These are phyloP conservation scores for Oreotragus oreotragus DNA, from an alignment of 2,113 vertebrate genomes.

Conservation along the genomic window DNA sequence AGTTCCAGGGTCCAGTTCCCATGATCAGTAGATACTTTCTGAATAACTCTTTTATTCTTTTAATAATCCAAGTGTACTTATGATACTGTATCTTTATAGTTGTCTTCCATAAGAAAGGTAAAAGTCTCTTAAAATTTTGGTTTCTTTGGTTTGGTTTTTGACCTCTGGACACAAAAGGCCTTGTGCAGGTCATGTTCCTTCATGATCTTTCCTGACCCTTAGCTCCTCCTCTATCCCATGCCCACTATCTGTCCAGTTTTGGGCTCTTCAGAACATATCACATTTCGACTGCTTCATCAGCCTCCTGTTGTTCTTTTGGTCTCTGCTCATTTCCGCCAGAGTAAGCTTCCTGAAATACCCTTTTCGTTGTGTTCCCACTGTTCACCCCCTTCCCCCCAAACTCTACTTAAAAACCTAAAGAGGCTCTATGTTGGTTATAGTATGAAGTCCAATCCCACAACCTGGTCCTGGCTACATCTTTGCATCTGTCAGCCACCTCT, in stretches of 20 bases:
- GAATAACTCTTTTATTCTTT: neutral
- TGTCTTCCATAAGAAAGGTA: neutral
- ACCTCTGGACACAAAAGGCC: neutral
- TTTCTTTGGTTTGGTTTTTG: neutral
- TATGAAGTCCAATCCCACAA: neutral
- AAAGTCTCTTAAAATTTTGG: neutral
- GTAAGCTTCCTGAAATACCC: neutral
- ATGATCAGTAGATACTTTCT: neutral
- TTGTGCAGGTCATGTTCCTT: neutral
- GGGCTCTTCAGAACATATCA: neutral
- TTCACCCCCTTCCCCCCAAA: fast-evolving
- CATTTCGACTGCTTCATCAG: neutral
- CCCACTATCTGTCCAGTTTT: neutral
- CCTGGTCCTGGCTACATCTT: neutral
- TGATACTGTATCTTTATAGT: neutral
- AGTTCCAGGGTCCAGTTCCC: neutral
- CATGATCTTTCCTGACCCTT: neutral
- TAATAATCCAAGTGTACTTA: neutral
- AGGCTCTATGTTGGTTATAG: neutral
- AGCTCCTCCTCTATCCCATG: neutral
- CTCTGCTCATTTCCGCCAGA: neutral
- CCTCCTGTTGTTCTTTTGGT: neutral
- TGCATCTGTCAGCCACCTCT: neutral
- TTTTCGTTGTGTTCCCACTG: neutral
- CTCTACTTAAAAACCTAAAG: neutral